These are phyloP conservation scores for Cheilosia grossa DNA, from an alignment of 2,888 invertebrate genomes.

Conservation along the genomic window DNA sequence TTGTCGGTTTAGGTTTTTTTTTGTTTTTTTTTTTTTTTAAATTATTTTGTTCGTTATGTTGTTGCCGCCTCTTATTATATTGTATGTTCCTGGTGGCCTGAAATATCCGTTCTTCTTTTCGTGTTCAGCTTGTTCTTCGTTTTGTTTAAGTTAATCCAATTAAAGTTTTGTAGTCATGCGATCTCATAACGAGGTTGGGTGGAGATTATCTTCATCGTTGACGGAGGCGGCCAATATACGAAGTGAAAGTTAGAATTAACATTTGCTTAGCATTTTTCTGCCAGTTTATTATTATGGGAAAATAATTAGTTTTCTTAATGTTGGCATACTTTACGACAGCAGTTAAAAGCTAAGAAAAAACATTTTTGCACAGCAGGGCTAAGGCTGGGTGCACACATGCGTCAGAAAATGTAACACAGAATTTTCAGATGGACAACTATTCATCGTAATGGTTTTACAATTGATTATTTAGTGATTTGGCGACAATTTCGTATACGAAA, in stretches of 20 bases:
- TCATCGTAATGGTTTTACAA: no score
- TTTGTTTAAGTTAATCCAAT: conserved; percentile 74
- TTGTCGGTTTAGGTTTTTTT: conserved; percentile 15
- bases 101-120: conserved; percentile 61
- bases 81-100: conserved; percentile 60
- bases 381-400: no score
- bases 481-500: no score
- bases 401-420: no score
- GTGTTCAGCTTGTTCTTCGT: conserved; percentile 44
- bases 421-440: no score
- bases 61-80: conserved; percentile 60
- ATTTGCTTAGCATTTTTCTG: conserved; percentile 23
- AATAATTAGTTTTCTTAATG: conserved; percentile 42
- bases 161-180: conserved; percentile 72
- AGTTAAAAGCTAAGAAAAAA: no score
- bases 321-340: no score
- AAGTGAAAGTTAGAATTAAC: conserved; percentile 23
- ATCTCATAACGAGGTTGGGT: conserved; percentile 52
- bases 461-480: no score
- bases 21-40: background rate
- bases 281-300: conserved; percentile 6
- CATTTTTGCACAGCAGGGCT: no score
- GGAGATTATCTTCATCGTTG: background rate
- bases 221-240: conserved; percentile 4
- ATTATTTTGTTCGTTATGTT: conserved; percentile 2